Evolutionary conservation across 2,888 invertebrate species (phyloP), one percentile per base, ranked within the genome.

Genomic region (Synanthedon tipuliformis): DNA sequence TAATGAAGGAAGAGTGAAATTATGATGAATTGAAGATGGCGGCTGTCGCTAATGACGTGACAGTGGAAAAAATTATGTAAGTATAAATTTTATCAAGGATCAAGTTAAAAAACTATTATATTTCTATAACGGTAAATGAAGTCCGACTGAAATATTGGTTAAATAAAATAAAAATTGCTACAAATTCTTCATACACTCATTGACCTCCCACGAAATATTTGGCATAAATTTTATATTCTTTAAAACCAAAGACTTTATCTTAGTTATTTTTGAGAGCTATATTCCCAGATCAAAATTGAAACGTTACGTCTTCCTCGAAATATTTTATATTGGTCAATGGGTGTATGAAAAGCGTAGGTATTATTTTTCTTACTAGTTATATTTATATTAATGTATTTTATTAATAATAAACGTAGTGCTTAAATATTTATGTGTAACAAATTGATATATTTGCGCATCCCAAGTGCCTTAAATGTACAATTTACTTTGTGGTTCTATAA

Each of bases 401-500:
- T 68, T 23, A 68, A 61, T 70, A 68, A 61, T 70, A 68, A 62
- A 13, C 53, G 52, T 78, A 85, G 80, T 79, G 81, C 81, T 82
- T 82, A 78, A 23, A 76, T 81, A 81, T 84, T 82, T 82, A 81
- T 78, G 75, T 68, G 73, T 74, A 73, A 74, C 67, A 69, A 73
- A 69, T 69, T 59, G 57, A 68, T 54, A 71, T 76, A 73, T 73
- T 71, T 73, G 80, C 77, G 80, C 86, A 84, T 81, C 80, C 69
- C 76, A 81, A 78, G 86, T 86, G 86, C 86, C 85, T 86, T 80
- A 59, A 77, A 74, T 84, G 84, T 85, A 85, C 82, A 83, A 85
- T 81, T 70, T 78, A 75, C 73, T 70, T 74, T 70, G 73, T 78
- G 86, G 81, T 84, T 81, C 81, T 84, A 78, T 81, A 76, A 70